Evolutionary conservation across 2,888 invertebrate species (phyloP).

Genomic region (Hirtodrosophila trivittata): DNA sequence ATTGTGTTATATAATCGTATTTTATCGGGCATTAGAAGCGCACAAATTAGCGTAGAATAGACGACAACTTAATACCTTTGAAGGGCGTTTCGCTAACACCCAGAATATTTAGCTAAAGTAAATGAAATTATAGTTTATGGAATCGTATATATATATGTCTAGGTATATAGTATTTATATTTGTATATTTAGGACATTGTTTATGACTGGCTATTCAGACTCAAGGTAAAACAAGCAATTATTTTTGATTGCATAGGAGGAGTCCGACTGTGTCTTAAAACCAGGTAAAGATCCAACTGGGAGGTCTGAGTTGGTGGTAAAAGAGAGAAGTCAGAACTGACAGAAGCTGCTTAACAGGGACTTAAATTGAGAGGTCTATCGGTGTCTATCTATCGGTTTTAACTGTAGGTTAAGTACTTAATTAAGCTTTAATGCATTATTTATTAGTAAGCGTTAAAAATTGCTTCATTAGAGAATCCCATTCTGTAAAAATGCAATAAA

Average conservation of each 20-base stretch:
- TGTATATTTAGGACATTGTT: not conserved
- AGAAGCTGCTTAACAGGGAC: too few species aligned
- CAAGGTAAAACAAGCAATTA: not conserved
- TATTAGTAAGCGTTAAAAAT: too few species aligned
- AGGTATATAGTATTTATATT: not conserved
- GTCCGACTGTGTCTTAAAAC: not conserved
- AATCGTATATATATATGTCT: not conserved
- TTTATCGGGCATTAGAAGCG: slow-evolving; percentile 25
- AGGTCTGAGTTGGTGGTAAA: too few species aligned
- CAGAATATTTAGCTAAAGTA: slow-evolving; percentile 28
- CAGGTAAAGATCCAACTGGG: too few species aligned
- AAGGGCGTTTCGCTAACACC: slow-evolving; percentile 40
- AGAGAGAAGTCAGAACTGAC: too few species aligned
- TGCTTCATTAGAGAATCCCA: not conserved
- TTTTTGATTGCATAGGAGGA: not conserved
- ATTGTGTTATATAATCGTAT: not conserved
- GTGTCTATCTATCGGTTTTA: too few species aligned
- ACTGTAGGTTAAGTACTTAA: too few species aligned
- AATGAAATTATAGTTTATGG: slow-evolving; percentile 57
- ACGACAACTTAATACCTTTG: slow-evolving; percentile 51
- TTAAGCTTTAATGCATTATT: too few species aligned
- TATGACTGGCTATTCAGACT: too few species aligned
- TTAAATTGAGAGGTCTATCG: too few species aligned
- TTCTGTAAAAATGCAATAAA: slow-evolving; percentile 17
- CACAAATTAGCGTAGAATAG: slow-evolving; percentile 35